phyloP scores from a whole-genome alignment of 2,797 vertebrate species.

The Antennarius maculatus region DNA sequence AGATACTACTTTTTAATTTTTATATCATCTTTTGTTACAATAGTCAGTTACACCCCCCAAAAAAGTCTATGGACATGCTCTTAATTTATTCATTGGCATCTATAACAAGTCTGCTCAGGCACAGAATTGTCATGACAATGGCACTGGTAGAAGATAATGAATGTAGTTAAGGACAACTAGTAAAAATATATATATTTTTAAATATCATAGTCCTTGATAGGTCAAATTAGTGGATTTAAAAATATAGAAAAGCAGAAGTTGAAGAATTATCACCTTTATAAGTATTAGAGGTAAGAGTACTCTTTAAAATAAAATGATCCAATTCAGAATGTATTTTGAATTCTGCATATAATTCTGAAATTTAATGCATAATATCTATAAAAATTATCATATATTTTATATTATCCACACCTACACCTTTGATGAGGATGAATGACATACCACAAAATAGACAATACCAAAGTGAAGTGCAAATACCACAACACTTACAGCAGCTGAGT shows the following conservation, averaged over 20 bases:
- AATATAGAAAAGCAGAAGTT: too few species aligned
- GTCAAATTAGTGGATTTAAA: too few species aligned
- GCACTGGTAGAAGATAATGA: too few species aligned
- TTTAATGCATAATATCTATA: not conserved
- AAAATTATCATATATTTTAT: not conserved
- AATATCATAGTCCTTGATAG: too few species aligned
- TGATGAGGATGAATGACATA: not conserved
- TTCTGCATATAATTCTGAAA: not conserved
- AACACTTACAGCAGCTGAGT: not conserved
- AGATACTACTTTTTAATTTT: not conserved
- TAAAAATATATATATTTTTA: too few species aligned
- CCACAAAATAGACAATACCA: too few species aligned
- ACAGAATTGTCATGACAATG: not conserved
- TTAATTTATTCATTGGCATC: not conserved
- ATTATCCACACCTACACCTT: not conserved
- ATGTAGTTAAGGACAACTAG: not conserved
- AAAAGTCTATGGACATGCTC: too few species aligned
- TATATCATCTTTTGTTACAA: not conserved
- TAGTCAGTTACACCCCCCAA: not conserved
- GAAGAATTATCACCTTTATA: too few species aligned
- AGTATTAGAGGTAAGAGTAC: too few species aligned
- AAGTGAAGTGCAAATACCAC: not conserved
- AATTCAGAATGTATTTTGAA: too few species aligned
- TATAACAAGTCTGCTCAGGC: not conserved
- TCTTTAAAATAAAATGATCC: too few species aligned